Base-by-base conservation (phyloP, 2,113 vertebrate species). In the Microcebus tavaratra region DNA sequence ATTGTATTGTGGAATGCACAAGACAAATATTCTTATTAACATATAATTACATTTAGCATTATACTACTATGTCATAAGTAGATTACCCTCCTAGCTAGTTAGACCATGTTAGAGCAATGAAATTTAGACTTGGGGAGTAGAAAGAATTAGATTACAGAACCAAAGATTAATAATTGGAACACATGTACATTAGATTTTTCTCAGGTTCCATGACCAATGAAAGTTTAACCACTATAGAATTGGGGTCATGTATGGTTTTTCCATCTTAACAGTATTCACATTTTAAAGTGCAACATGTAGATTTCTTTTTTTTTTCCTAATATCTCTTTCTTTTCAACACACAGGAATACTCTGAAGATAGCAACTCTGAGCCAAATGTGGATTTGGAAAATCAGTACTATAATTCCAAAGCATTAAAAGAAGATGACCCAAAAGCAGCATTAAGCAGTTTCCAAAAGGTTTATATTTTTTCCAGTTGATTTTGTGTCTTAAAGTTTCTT, bases 381-480 rank as follows among this genome's bases (percentile, higher is more conserved):
- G 99, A 99, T 99, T 98, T 99, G 99, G 99, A 99, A 98, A 99
- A 99, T 98, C 99, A 99, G 97, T 99, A 99, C 98, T 99, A 99
- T 98, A 99, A 99, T 98, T 99, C 99, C 93, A 99, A 99, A 99
- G 99, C 99, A 53, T 98, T 99, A 98, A 99, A 99, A 98, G 99
- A 99, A 98, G 99, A 99, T 98, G 99, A 99, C 97, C 99, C 99
- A 88, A 99, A 99, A 99, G 99, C 99, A 91, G 99, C 99, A 39
- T 99, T 99, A 97, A 99, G 99, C 98, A 99, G 99, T 98, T 99
- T 99, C 98, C 99, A 99, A 98, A 99, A 99, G 99, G 99, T 99
- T 98, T 87, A 68, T 79, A n/a, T 94, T 90, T 95, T 95, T 95
- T 83, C 82, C 34, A 27, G 9, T 80, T 89, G 29, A 70, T 95